Evolutionary conservation across 2,797 vertebrate species (phyloP).

Genomic region (Iguana delicatissima): DNA sequence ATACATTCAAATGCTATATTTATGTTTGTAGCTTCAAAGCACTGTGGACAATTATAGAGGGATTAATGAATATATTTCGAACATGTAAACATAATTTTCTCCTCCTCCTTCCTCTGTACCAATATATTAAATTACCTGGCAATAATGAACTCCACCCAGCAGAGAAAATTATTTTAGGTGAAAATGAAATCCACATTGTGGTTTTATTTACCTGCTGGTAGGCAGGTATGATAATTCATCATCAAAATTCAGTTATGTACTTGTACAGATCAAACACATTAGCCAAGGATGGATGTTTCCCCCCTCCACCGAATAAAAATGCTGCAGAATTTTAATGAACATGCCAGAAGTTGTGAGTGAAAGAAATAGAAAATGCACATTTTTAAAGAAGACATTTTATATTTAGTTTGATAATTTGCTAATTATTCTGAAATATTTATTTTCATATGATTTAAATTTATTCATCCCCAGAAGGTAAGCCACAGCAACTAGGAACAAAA

Average conservation of each 20-base stretch:
- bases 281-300: not conserved
- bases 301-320: constrained; percentile 15
- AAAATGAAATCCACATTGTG: constrained; percentile 40
- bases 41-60: constrained; percentile 65
- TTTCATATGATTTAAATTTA: not conserved
- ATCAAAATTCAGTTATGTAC: constrained; percentile 22
- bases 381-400: constrained; percentile 10
- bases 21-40: constrained; percentile 65
- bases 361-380: not conserved
- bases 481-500: not conserved
- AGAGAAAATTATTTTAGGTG: constrained; percentile 60
- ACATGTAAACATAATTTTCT: constrained; percentile 56
- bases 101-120: constrained; percentile 1
- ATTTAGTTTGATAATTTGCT: not conserved
- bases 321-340: not conserved
- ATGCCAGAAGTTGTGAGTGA: not conserved
- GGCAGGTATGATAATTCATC: constrained; percentile 48
- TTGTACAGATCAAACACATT: not conserved
- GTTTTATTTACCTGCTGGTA: constrained; percentile 37
- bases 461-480: not conserved
- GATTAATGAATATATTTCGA: constrained; percentile 63
- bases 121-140: constrained; percentile 60
- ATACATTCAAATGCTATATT: constrained; percentile 63
- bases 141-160: constrained; percentile 58
- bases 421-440: not conserved